A percentile compares a stretch with the other conserved stretches of the same genome.
These are phyloP conservation scores for Heliconius cydno DNA, from an alignment of 2,888 invertebrate genomes.

Conservation along the genomic window DNA sequence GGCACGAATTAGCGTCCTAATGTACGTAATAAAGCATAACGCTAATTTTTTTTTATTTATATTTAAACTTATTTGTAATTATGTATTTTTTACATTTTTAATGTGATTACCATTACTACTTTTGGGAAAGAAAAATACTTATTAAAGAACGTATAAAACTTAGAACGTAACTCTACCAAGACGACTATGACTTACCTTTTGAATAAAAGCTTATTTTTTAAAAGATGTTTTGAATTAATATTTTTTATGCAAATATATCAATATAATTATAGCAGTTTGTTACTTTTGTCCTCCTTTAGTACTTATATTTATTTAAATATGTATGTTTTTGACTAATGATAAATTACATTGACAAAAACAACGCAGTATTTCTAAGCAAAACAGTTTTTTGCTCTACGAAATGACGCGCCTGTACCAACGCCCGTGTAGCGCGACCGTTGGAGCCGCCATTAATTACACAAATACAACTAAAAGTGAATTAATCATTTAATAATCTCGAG, in stretches of 20 bases:
- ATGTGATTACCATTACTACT: too few relatives aligned
- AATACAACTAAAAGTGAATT: background rate
- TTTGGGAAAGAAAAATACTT: too few relatives aligned
- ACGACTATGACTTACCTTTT: too few relatives aligned
- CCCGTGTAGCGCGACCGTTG: background rate
- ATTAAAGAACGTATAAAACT: too few relatives aligned
- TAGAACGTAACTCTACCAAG: too few relatives aligned
- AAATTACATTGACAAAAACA: slow-evolving; percentile 1
- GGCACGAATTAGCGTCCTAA: background rate
- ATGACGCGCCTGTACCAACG: background rate
- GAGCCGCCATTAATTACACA: background rate
- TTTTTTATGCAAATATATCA: background rate
- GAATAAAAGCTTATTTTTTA: too few relatives aligned
- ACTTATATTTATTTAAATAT: background rate
- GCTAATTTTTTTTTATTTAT: too few relatives aligned
- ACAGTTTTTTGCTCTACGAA: slow-evolving; percentile 11
- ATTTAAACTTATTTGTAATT: too few relatives aligned
- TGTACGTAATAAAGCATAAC: too few relatives aligned
- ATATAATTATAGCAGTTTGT: background rate
- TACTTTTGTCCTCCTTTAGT: background rate
- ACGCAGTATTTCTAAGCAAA: background rate
- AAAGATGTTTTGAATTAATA: too few relatives aligned
- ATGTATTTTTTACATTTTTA: too few relatives aligned
- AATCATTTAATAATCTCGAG: slow-evolving; percentile 3
- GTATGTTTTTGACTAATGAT: background rate